phyloP scores from a whole-genome alignment of 1,140 invertebrate species.

The Triops longicaudatus region DNA sequence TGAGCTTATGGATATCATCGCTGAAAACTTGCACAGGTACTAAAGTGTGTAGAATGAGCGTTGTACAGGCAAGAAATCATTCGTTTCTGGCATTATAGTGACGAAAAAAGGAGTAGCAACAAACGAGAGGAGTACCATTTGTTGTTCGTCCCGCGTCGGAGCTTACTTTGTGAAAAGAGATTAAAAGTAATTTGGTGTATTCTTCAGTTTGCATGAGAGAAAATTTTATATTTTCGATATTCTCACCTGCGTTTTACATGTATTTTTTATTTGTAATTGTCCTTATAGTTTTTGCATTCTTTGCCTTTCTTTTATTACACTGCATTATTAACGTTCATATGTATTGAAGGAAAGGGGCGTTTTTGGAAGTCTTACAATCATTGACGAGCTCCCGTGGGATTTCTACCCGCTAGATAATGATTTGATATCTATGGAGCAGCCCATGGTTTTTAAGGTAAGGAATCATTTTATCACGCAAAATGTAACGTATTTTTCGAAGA shows the following conservation, averaged over 20 bases:
- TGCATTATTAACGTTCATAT: conserved; percentile 24
- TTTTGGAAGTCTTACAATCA: conserved; percentile 60
- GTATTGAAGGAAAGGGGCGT: conserved; percentile 66
- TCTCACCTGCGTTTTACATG: too few species aligned
- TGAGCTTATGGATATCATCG: conserved; percentile 73
- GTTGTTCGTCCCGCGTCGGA: conserved; percentile 80
- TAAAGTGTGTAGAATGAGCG: conserved; percentile 22
- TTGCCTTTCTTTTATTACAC: background rate
- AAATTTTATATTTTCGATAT: too few species aligned
- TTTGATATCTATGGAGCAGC: conserved; percentile 84
- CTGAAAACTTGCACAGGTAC: conserved; percentile 67
- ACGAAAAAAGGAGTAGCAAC: background rate
- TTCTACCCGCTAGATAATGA: conserved; percentile 88
- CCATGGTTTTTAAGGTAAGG: conserved; percentile 58
- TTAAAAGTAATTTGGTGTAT: conserved; percentile 42
- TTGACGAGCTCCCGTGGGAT: conserved; percentile 78
- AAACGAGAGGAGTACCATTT: conserved; percentile 50
- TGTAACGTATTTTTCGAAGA: background rate
- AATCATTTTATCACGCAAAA: conserved; percentile 20
- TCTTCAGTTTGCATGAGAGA: too few species aligned
- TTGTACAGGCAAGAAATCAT: background rate
- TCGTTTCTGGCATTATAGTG: background rate
- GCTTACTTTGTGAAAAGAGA: conserved; percentile 75
- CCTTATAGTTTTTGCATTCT: background rate
- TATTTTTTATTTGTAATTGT: too few species aligned